Base-by-base conservation (phyloP, 2,888 invertebrate species). In the Pammene aurita region DNA sequence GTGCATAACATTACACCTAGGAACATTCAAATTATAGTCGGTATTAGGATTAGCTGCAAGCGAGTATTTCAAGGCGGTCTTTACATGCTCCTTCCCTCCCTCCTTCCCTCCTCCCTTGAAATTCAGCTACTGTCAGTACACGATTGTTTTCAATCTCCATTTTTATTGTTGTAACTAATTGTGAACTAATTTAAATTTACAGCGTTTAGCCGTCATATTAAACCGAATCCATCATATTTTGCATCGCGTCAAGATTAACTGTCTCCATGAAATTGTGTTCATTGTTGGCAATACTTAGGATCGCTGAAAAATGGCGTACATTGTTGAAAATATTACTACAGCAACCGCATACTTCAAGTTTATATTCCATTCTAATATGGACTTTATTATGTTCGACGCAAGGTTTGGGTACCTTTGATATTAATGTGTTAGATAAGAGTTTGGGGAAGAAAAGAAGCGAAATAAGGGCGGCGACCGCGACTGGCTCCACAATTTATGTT, bases 401-500 rank as follows among this genome's bases (percentile, higher is more conserved):
- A 50, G 38, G 13, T 16, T 35, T 13, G 13, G 50, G 18, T 50
- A 16, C 5, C 9, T 16, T 0, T 35, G 16, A 14, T 9, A 13
- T 38, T 0, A 18, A 14, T 48, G 61, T 1, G 16, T 38, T 1
- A 10, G 5, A 38, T 61, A 38, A 9, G 61, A 7, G 46, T 6
- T 61, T 61, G 16, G 7, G n/a, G 11, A 18, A 18, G 50, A 50
- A 41, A 7, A 16, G 0, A 7, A 13, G 13, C 16, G 16, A 58
- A 64, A 69, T 68, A 68, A 68, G 64, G 68, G 64, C 68, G 70
- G 67, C 71, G 67, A 61, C 67, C 60, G 67, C 69, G 73, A 72
- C 73, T 67, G 65, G 72, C 70, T 76, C 73, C 78, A 78, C 80
- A 83, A 85, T 86, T 83, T 86, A 85, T 82, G 84, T 88, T 88